Evolutionary conservation across 64 coral and sea anemone genomes (phyloP), one percentile per base, ranked within the genome.

Genomic region (Actinia tenebrosa): DNA sequence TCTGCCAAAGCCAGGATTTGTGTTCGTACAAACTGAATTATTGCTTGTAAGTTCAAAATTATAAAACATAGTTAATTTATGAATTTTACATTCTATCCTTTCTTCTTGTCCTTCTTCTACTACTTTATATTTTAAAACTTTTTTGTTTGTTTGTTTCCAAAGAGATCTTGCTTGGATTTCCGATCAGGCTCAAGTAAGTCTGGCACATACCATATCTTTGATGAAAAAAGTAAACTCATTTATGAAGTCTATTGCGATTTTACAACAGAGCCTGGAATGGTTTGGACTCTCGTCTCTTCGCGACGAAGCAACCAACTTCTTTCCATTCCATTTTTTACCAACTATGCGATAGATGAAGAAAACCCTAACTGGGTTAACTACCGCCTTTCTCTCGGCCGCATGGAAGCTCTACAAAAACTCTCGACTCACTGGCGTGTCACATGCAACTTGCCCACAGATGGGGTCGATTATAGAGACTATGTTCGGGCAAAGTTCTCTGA

Each of bases 341-440:
- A 80, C 78, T 17, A 80, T 22, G 43, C 78, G 3, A 53, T 80
- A 45, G 18, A 80, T 16, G 78, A 80, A 46, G 78, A 80, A 45
- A 11, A 80, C 6, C 78, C 78, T 4, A 80, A 80, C 44, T 80
- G 78, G 78, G 19, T 13, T 18, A 14, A 22, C 19, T 80, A 80
- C 19, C 78, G 78, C 43, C 20, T 80, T 3, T 80, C 78, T 19
- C 13, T 80, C 19, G 8, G 16, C 46, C 78, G 78, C 15, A 80
- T 80, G 78, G 43, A 80, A 4, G 78, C 78, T 45, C 78, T 80
- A 45, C 44, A 45, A 46, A 46, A 8, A 0, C 3, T 46, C 43
- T 80, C 88, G 30, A 89, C 87, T 68, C 92, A 93, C 78, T 94
- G 87, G 87, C 71, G 92, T 5, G 44, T 82, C 25, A 94, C 92